Evolutionary conservation across 2,888 invertebrate genomes (phyloP).

Genomic region (Lucinisca nassula): DNA sequence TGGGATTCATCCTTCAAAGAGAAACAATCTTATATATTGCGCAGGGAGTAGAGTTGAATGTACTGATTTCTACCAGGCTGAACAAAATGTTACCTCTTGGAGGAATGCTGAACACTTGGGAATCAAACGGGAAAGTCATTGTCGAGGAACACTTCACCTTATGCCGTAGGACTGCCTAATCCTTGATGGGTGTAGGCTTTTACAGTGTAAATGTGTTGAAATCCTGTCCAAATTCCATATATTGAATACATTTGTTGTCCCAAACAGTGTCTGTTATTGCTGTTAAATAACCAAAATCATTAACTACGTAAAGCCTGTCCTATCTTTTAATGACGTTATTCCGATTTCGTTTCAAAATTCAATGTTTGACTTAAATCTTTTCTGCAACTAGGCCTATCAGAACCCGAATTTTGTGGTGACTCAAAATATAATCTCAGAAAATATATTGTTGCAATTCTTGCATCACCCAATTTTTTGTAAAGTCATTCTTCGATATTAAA

Average conservation of each 20-base stretch:
- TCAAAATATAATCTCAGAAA: too few relatives aligned
- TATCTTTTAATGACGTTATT: too few relatives aligned
- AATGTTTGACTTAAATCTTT: too few relatives aligned
- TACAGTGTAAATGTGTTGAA: background rate
- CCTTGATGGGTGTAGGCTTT: conserved; percentile 13
- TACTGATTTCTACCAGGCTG: background rate
- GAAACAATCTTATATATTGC: background rate
- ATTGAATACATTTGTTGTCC: conserved; percentile 19
- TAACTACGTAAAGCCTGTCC: too few relatives aligned
- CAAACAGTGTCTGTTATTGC: too few relatives aligned
- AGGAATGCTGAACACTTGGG: background rate
- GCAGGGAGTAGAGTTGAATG: background rate
- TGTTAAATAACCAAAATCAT: too few relatives aligned
- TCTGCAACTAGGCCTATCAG: too few relatives aligned
- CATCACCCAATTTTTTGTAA: too few relatives aligned
- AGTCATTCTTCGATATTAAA: too few relatives aligned
- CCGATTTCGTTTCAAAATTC: too few relatives aligned
- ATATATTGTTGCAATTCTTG: too few relatives aligned
- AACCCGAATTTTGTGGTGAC: too few relatives aligned
- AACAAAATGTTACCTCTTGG: background rate
- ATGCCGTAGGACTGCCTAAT: conserved; percentile 11
- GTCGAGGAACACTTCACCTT: background rate
- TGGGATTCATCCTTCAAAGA: background rate
- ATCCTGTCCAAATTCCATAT: background rate
- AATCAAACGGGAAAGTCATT: background rate